Conservation (phyloP, 2,888 invertebrate genomes). For the Heliconius ismenius region DNA sequence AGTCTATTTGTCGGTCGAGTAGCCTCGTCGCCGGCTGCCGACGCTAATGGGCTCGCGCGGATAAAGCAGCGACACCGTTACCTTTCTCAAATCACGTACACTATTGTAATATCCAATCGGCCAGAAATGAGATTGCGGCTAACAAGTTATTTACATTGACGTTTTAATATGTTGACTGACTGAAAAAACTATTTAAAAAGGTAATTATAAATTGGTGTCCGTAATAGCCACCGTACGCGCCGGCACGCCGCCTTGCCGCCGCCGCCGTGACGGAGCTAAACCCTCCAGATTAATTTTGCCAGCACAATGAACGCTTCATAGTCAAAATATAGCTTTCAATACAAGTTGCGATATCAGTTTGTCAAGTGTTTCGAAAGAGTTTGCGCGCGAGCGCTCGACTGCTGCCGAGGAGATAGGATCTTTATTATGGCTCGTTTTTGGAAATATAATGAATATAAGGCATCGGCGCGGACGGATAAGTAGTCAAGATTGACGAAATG, state of each 20-base stretch:
- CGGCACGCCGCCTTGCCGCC: conserved; percentile 73
- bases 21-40: conserved; percentile 47
- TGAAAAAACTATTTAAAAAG: conserved; percentile 81
- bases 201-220: conserved; percentile 78
- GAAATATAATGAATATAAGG: conserved; percentile 78
- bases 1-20: conserved; percentile 48
- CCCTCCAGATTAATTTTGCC: conserved; percentile 79
- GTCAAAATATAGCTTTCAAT: conserved; percentile 70
- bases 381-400: conserved; percentile 59
- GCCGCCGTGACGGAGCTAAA: conserved; percentile 78
- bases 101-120: conserved; percentile 82
- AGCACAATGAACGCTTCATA: conserved; percentile 76
- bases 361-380: conserved; percentile 73
- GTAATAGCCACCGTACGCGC: conserved; percentile 77
- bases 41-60: conserved; percentile 73
- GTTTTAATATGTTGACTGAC: conserved; percentile 78
- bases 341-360: conserved; percentile 74
- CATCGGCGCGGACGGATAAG: conserved; percentile 77
- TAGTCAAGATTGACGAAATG: conserved; percentile 79
- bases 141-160: conserved; percentile 83
- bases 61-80: conserved; percentile 81
- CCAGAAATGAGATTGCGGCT: conserved; percentile 82
- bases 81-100: conserved; percentile 82
- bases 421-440: conserved; percentile 70
- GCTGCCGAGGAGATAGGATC: conserved; percentile 68